A percentile compares a stretch with the other conserved stretches of the same genome.
Conservation (phyloP, 2,113 vertebrate genomes). For the Gallinago undulata region DNA sequence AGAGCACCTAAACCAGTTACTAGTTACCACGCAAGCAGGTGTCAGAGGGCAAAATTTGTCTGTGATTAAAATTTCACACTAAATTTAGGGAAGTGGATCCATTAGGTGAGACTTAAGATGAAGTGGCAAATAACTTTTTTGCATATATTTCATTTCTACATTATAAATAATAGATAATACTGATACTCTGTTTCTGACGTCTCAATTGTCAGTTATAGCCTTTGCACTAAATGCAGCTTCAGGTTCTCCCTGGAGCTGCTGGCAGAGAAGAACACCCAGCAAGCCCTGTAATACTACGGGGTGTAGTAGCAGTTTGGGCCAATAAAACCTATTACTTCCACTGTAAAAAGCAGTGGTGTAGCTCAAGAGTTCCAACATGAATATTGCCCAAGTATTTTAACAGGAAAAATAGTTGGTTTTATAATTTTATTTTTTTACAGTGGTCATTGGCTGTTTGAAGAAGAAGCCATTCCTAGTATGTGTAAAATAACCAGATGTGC, state of each 20-base stretch:
- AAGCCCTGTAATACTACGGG: accelerated
- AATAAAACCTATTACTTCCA: not conserved
- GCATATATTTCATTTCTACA: not conserved
- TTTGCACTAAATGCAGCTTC: not conserved
- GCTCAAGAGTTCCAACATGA: not conserved
- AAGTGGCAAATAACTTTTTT: not conserved
- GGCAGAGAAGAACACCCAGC: not conserved
- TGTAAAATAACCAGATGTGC: slow-evolving; percentile 1
- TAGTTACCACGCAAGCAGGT: not conserved
- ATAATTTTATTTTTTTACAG: not conserved
- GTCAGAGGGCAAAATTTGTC: not conserved
- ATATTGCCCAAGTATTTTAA: not conserved
- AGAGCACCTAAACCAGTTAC: not conserved
- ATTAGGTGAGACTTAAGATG: not conserved
- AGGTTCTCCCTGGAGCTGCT: not conserved
- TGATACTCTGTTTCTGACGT: not conserved
- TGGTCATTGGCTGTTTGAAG: not conserved
- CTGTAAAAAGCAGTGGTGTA: not conserved
- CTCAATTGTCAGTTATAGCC: accelerated
- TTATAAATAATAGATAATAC: not conserved
- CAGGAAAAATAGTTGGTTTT: not conserved
- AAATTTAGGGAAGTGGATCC: not conserved
- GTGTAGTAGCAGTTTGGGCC: not conserved
- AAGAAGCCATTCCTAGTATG: not conserved
- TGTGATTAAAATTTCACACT: not conserved